Conservation (phyloP, 2,113 vertebrate species). For the Rhabdomys dilectus region DNA sequence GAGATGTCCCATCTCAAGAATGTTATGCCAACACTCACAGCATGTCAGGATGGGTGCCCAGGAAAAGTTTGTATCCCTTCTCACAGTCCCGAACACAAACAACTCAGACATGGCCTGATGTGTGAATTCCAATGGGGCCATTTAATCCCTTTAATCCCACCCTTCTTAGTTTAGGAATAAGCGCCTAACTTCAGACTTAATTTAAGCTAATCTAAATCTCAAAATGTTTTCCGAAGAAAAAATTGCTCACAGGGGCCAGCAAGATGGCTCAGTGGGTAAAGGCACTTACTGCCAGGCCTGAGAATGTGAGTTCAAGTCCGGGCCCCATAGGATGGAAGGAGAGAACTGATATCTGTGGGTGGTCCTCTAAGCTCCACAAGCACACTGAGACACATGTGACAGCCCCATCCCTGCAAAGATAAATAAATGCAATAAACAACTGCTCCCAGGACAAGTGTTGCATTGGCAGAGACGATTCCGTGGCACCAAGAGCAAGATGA, state of each 20-base stretch:
- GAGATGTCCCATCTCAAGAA: background rate
- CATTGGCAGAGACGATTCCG: background rate
- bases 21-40: background rate
- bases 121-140: background rate
- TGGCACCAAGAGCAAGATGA: background rate
- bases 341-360: background rate
- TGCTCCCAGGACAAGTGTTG: background rate
- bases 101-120: background rate
- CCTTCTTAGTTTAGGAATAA: background rate
- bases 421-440: background rate
- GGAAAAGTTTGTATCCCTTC: background rate
- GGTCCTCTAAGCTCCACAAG: background rate
- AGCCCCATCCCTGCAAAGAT: background rate
- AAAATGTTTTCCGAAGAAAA: background rate
- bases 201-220: background rate
- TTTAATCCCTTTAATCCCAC: background rate
- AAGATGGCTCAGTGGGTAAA: background rate
- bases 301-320: accelerated
- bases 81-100: background rate
- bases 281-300: background rate
- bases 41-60: background rate
- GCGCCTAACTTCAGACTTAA: background rate
- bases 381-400: background rate
- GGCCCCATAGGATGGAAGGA: background rate
- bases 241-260: background rate